phyloP scores from a whole-genome alignment of 2,113 vertebrate species.

The Heloderma charlesbogerti region DNA sequence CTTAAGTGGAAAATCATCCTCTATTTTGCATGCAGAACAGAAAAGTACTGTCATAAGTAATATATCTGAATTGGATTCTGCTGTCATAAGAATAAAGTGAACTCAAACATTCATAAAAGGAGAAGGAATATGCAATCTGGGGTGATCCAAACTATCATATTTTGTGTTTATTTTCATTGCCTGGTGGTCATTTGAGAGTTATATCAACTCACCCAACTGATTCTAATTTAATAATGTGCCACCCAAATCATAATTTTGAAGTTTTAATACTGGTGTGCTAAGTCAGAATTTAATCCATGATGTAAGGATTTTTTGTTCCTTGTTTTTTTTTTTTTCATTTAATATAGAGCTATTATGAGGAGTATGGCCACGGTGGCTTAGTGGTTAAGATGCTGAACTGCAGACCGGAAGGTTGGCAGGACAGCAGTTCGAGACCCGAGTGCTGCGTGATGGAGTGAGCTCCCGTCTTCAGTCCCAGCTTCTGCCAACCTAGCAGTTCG shows the following conservation, averaged over 20 bases:
- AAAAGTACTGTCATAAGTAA: background rate
- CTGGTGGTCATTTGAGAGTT: background rate
- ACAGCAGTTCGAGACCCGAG: no score
- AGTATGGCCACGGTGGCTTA: no score
- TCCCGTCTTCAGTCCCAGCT: no score
- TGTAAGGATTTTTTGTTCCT: no score
- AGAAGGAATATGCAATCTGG: background rate
- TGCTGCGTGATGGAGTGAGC: no score
- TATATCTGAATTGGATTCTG: background rate
- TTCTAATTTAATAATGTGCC: background rate
- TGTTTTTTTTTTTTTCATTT: no score
- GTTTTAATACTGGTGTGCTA: background rate
- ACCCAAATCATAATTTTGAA: background rate
- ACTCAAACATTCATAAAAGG: background rate
- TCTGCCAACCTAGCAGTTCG: no score
- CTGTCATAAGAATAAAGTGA: background rate
- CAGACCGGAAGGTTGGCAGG: no score
- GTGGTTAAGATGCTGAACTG: no score
- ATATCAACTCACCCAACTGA: background rate
- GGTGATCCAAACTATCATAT: background rate
- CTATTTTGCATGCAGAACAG: background rate
- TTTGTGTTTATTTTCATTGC: background rate
- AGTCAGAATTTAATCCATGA: background rate
- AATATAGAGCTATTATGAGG: no score
- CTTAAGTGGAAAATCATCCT: background rate